Evolutionary conservation across 2,113 vertebrate genomes (phyloP), one percentile per base, ranked within the genome.

Genomic region (Sceloporus undulatus): DNA sequence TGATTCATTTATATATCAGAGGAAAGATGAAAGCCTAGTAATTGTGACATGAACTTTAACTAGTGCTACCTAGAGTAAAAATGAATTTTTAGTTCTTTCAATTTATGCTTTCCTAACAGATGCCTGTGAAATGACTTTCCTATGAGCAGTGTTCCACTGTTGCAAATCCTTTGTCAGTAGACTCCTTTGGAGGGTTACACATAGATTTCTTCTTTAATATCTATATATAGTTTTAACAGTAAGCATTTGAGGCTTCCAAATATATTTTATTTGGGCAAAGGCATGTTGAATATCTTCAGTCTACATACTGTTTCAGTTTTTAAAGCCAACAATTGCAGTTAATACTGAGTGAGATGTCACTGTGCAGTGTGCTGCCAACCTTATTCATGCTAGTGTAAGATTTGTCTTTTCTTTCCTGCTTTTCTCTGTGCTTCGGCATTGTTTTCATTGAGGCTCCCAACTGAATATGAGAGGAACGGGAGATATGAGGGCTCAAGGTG

Each of bases 401-500:
- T 96, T 87, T 96, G 94, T 96, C 96, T 97, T 97, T 96, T 95
- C 96, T 96, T 96, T 96, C 95, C 95, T 95, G 93, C 94, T 96
- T 96, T 62, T 95, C 95, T 93, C 95, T 95, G 92, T 96, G 97
- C 96, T 97, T 97, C 97, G 94, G 82, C 95, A 82, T 96, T 97
- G 94, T 97, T 96, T 98, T 94, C 96, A 93, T 92, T 96, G 96
- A 98, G 99, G 98, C 98, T 99, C 97, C 99, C 99, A 93, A 98
- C 98, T 96, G 98, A 99, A 96, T 98, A 98, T 98, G 99, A 99
- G 97, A 98, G 98, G 98, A 99, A 98, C 98, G 98, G 98, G 98
- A 98, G 98, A 98, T 98, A 98, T 98, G 98, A 99, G 98, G 98
- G 99, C 97, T 99, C 98, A 98, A 99, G 99, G 99, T 99, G 99